Conservation (phyloP, 1,140 invertebrate species). For the Drosophila kanapiae region DNA sequence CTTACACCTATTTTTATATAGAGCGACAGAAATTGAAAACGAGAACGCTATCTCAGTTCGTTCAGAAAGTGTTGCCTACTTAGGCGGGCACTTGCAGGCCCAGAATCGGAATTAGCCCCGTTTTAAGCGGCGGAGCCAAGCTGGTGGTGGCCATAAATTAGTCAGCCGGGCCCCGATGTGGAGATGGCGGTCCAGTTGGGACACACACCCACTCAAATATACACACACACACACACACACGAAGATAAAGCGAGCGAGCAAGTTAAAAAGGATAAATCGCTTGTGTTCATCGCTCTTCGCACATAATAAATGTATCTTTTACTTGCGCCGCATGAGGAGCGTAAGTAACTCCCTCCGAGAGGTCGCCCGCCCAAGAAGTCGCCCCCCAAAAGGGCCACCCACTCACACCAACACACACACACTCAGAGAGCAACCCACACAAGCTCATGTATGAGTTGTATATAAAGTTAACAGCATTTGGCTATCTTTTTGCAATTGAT, state of each 20-base stretch:
- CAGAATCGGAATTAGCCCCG: constrained; percentile 62
- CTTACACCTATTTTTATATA: too few species aligned
- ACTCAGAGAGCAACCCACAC: constrained; percentile 23
- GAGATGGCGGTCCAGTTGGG: constrained; percentile 54
- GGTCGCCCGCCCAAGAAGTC: constrained; percentile 23
- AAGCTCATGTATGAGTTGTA: constrained; percentile 63
- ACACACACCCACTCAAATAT: constrained; percentile 31
- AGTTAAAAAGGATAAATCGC: constrained; percentile 85
- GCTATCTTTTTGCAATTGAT: constrained; percentile 85
- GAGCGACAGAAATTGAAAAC: not conserved
- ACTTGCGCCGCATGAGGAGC: constrained; percentile 75
- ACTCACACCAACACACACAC: constrained; percentile 28
- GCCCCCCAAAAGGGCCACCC: constrained; percentile 23
- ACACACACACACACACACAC: constrained; percentile 6
- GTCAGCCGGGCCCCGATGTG: constrained; percentile 62
- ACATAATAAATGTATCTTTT: constrained; percentile 85
- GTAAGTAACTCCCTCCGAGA: constrained; percentile 72
- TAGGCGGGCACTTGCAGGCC: constrained; percentile 33
- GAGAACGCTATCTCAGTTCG: not conserved
- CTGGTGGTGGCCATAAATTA: constrained; percentile 78
- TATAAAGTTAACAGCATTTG: constrained; percentile 84
- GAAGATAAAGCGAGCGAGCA: constrained; percentile 55
- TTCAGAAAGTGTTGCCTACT: constrained; percentile 56
- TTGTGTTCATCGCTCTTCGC: constrained; percentile 84
- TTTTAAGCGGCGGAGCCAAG: constrained; percentile 65